Conservation (phyloP, 2,888 invertebrate genomes). For the Agapostemon virescens region DNA sequence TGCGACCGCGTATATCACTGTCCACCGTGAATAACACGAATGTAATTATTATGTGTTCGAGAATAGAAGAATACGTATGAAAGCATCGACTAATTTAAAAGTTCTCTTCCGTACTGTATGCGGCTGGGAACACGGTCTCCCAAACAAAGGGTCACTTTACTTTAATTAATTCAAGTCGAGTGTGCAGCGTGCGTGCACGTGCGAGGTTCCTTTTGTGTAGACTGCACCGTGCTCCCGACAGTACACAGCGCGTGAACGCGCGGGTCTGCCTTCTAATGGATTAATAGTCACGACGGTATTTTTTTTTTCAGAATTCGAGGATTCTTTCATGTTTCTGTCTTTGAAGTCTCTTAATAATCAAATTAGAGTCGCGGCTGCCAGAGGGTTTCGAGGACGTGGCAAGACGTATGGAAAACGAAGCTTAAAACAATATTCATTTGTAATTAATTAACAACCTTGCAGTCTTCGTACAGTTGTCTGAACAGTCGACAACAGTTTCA, state of each 20-base stretch:
- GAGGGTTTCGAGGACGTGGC: too few species aligned
- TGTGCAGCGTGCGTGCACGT: neutral
- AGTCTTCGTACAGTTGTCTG: too few species aligned
- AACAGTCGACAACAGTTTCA: too few species aligned
- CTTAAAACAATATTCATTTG: too few species aligned
- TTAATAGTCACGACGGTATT: neutral
- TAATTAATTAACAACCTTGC: too few species aligned
- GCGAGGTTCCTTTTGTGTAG: neutral
- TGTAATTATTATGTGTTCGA: neutral
- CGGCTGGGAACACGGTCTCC: neutral
- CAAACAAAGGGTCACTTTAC: neutral
- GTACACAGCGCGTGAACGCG: neutral
- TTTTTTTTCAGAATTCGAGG: neutral
- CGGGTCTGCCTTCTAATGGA: neutral
- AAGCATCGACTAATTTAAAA: constrained; percentile 1
- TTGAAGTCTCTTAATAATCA: neutral
- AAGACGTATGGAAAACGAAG: too few species aligned
- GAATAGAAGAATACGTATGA: too few species aligned
- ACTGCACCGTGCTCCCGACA: neutral
- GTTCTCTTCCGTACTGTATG: neutral
- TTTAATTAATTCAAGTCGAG: neutral
- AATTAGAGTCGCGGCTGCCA: neutral
- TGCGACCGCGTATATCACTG: too few species aligned
- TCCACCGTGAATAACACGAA: too few species aligned
- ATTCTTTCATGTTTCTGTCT: neutral